Base-by-base conservation (phyloP, 2,888 invertebrate species). In the Trilocha varians region DNA sequence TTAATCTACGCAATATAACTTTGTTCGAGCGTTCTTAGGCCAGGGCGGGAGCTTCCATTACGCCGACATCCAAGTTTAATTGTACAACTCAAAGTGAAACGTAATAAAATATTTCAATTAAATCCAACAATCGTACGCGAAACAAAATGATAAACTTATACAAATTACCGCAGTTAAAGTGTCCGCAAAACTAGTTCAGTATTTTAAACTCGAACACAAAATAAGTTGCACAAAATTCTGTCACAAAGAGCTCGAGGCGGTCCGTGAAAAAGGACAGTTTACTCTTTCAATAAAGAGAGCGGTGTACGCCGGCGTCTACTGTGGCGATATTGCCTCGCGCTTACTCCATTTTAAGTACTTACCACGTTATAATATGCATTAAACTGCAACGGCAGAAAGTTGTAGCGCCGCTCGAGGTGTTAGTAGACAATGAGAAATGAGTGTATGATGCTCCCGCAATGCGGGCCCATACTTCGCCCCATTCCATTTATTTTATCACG, bases 291-390 rank as follows among this genome's bases (percentile, higher is more conserved):
- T 83, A 78, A 78, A 77, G 74, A 73, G 73, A 62, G 67, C 61
- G 66, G 55, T 62, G 66, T 63, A 68, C 65, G 60, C 63, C 51
- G 61, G 68, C 63, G 65, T 70, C 66, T 67, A 64, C 62, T 61
- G 55, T 58, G 55, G 62, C 63, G 65, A 74, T 78, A 82, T 80
- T 80, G 65, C 78, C 70, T 67, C 67, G 64, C 70, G 70, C 63
- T 70, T 73, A 75, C 69, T 70, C 73, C 70, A 73, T 71, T 83
- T 69, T 63, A 70, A 77, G 78, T 74, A 67, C 76, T 83, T 76
- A 78, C 76, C 66, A 70, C 70, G 70, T 77, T 83, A 80, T 83
- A 80, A 79, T 82, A 83, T 83, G 84, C 82, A 84, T 83, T 83
- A 82, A 79, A 82, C 73, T 80, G 79, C 78, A 74, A 71, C 58